Evolutionary conservation across 2,888 invertebrate genomes (phyloP), one percentile per base, ranked within the genome.

Genomic region (Cephalotes varians): DNA sequence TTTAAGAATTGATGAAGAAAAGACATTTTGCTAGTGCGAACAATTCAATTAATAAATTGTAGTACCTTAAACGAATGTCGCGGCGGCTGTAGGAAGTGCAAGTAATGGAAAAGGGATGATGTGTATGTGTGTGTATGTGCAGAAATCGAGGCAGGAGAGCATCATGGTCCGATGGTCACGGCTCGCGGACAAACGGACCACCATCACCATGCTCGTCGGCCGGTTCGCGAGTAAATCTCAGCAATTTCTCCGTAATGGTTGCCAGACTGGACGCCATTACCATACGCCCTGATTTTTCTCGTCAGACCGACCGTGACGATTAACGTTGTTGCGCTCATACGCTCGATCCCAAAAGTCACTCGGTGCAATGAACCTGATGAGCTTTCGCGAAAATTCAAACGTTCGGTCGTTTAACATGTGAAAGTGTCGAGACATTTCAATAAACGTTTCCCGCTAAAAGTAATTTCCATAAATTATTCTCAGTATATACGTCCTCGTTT

Each of bases 231-330:
- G 88, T 77, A 87, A 89, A 89, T 90, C 82, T 62, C 74, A 65
- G 79, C 84, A 84, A 90, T 90, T 89, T 90, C 90, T 85, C 85
- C 47, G 73, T 76, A 85, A 85, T 86, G 81, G 83, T 83, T 87
- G 81, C 82, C 76, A 80, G 89, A 83, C 87, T 84, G 81, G 56
- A 84, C 87, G 69, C 49, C 83, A 85, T 88, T 85, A 88, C 44
- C 88, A 79, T 88, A 79, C 54, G 34, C 64, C 56, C 54, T 72
- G 62, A 82, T 62, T 85, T 83, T 88, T 73, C 51, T 40, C 47
- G 64, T 65, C 73, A 82, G 83, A 76, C 81, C 81, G 71, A 76
- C 60, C 58, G 73, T 60, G 81, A 79, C 77, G 54, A 44, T 56
- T 21, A 69, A 56, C 69, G 54, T 79, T 69, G 34, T 49, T 69